Conservation (phyloP, 2,113 vertebrate genomes). For the Phoxinus phoxinus region DNA sequence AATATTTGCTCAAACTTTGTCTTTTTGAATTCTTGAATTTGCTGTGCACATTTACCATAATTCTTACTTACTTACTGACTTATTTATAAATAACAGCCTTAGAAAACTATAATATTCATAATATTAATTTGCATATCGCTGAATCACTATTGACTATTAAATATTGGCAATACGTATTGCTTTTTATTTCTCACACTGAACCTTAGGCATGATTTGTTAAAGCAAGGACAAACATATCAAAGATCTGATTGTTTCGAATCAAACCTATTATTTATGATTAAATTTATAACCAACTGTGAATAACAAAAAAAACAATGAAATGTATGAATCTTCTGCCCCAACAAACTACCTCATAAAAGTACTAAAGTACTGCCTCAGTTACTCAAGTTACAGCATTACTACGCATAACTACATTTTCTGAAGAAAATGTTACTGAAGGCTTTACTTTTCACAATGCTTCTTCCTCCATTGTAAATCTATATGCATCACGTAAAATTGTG, state of each 20-base stretch:
- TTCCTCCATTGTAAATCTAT: neutral
- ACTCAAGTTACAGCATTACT: neutral
- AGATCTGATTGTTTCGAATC: neutral
- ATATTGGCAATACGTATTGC: neutral
- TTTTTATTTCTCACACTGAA: neutral
- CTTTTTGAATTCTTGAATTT: neutral
- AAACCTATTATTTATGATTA: neutral
- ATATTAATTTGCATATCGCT: neutral
- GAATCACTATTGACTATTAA: neutral
- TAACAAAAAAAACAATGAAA: neutral
- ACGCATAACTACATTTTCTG: neutral
- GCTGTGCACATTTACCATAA: neutral
- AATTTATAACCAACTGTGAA: neutral
- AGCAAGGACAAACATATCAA: neutral
- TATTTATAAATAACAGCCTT: neutral
- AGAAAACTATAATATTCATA: neutral
- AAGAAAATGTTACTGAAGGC: neutral
- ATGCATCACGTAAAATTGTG: neutral
- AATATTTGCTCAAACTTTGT: neutral
- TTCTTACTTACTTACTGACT: neutral
- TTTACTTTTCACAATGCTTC: neutral
- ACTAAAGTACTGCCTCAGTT: neutral
- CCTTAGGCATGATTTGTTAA: neutral
- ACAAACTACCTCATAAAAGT: neutral
- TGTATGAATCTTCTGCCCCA: neutral